These are phyloP conservation scores for Parnassius orleans DNA, from an alignment of 2,888 invertebrate genomes.

Conservation along the genomic window DNA sequence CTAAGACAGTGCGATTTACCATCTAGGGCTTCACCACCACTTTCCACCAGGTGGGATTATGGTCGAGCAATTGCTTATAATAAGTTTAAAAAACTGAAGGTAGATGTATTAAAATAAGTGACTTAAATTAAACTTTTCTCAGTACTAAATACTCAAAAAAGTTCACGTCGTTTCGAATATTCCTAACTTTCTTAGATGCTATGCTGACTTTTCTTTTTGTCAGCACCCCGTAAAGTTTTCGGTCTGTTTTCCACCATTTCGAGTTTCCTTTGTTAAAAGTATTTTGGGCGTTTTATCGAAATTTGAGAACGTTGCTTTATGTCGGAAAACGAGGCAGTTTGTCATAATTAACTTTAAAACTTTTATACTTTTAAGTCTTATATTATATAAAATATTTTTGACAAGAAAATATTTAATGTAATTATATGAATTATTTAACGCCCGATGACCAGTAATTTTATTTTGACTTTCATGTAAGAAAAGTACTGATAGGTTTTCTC, in stretches of 20 bases:
- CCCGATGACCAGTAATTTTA: too few relatives aligned
- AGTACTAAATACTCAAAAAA: slow-evolving; percentile 47
- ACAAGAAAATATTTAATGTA: too few relatives aligned
- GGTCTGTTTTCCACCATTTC: slow-evolving; percentile 16
- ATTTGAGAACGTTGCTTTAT: slow-evolving; percentile 20
- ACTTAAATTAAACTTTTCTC: slow-evolving; percentile 45
- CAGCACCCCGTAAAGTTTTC: slow-evolving; percentile 32
- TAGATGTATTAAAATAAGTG: slow-evolving; percentile 44
- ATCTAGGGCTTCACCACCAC: too few relatives aligned
- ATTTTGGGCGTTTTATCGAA: slow-evolving; percentile 25
- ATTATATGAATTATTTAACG: too few relatives aligned
- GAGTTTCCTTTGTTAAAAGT: slow-evolving; percentile 29
- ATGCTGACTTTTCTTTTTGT: slow-evolving; percentile 35
- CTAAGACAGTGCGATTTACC: too few relatives aligned
- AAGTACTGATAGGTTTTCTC: too few relatives aligned
- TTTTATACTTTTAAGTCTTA: slow-evolving; percentile 11
- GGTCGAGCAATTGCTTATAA: too few relatives aligned
- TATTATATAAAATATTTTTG: slow-evolving; percentile 6
- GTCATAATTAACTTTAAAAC: slow-evolving; percentile 26
- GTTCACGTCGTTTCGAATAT: slow-evolving; percentile 31
- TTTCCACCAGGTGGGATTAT: too few relatives aligned
- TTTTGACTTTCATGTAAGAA: too few relatives aligned
- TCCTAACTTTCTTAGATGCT: slow-evolving; percentile 36
- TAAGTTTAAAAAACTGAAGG: too few relatives aligned
- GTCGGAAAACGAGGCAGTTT: slow-evolving; percentile 12